These are phyloP conservation scores for Lagocephalus sceleratus DNA, from an alignment of 2,797 vertebrate species.

Conservation along the genomic window DNA sequence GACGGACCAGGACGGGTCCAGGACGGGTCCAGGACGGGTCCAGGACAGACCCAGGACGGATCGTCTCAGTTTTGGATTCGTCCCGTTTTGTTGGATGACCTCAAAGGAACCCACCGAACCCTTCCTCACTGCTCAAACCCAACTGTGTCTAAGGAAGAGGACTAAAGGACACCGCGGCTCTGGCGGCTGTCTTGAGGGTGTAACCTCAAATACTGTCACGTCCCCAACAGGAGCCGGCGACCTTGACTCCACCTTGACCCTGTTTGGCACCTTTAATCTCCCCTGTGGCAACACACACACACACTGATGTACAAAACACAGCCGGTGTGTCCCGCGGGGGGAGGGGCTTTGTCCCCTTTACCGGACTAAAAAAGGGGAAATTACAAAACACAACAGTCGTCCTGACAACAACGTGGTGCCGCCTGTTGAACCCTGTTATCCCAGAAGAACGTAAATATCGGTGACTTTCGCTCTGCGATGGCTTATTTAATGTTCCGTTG, in stretches of 20 bases:
- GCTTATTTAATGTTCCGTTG: conserved; percentile 50
- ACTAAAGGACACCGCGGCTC: too few relatives aligned
- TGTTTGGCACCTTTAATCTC: conserved; percentile 58
- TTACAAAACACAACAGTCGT: background rate
- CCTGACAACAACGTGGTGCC: conserved; percentile 10
- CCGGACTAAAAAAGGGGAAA: conserved; percentile 20
- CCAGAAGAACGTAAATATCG: conserved; percentile 45
- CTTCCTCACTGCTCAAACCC: too few relatives aligned
- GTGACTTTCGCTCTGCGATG: conserved; percentile 51
- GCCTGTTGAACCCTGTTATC: conserved; percentile 61
- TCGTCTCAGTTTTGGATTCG: too few relatives aligned
- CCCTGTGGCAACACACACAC: conserved; percentile 39
- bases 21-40: too few relatives aligned
- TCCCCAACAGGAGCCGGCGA: conserved; percentile 7
- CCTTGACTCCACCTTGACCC: conserved; percentile 45
- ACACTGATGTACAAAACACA: conserved; percentile 34
- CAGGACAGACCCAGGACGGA: too few relatives aligned
- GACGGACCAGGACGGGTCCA: too few relatives aligned
- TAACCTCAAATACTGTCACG: too few relatives aligned
- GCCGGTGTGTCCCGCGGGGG: conserved; percentile 21
- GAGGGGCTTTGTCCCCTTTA: conserved; percentile 23
- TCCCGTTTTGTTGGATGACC: too few relatives aligned
- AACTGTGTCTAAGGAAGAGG: too few relatives aligned
- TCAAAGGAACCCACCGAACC: too few relatives aligned
- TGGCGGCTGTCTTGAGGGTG: too few relatives aligned